Conservation (phyloP, 2,888 invertebrate species). For the Parnassius apollo region DNA sequence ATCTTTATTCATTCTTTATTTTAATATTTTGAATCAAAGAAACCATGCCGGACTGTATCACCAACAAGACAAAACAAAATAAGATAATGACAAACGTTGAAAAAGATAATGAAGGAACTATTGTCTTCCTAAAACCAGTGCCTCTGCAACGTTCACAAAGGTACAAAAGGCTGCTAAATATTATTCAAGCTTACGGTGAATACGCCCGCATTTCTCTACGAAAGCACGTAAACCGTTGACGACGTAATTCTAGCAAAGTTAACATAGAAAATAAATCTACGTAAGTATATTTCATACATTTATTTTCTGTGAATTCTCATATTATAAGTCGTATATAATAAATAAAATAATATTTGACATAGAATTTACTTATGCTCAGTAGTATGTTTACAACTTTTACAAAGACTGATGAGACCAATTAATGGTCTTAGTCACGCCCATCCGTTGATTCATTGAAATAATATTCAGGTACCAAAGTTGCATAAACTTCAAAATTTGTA, state of each 20-base stretch:
- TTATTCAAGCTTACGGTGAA: conserved; percentile 31
- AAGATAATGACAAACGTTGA: conserved; percentile 24
- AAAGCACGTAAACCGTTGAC: conserved; percentile 17
- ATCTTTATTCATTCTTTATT: not conserved
- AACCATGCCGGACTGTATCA: not conserved
- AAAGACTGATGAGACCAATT: too few species aligned
- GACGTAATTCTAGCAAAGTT: conserved; percentile 18
- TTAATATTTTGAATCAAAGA: not conserved
- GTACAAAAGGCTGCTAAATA: conserved; percentile 33
- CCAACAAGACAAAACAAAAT: conserved; percentile 18
- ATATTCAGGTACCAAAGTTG: too few species aligned
- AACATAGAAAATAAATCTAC: conserved; percentile 16
- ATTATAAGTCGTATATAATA: too few species aligned
- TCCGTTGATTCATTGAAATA: not conserved
- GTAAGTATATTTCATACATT: too few species aligned
- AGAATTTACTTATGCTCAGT: not conserved
- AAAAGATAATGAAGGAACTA: conserved; percentile 27
- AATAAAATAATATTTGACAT: not conserved
- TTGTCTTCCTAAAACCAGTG: conserved; percentile 25
- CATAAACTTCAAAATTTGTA: too few species aligned
- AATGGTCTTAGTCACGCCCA: not conserved
- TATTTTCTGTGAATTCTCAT: too few species aligned
- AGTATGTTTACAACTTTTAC: not conserved
- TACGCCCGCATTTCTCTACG: conserved; percentile 28
- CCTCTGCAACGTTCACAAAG: conserved; percentile 20